Evolutionary conservation across 2,113 vertebrate genomes (phyloP).

Genomic region (Tringa solitaria): DNA sequence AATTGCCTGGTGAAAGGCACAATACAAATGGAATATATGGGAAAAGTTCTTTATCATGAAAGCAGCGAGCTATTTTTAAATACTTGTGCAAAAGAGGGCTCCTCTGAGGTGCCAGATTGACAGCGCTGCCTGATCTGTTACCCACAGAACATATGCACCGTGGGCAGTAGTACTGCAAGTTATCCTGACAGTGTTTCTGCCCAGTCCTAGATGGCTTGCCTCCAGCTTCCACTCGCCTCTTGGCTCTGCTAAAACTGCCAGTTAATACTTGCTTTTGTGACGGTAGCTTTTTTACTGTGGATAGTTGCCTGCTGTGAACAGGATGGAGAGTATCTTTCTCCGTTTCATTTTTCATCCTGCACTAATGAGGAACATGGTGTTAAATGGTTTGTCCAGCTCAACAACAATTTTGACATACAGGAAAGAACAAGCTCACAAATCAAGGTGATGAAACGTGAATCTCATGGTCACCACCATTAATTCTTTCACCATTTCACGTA

Average conservation of each 20-base stretch:
- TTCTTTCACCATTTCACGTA: background rate
- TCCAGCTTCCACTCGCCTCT: background rate
- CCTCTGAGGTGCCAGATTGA: background rate
- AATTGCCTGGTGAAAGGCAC: background rate
- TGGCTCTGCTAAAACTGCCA: background rate
- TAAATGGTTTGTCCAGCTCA: background rate
- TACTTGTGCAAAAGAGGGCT: background rate
- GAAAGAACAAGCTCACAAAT: background rate
- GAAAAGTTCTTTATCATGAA: background rate
- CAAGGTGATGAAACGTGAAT: background rate
- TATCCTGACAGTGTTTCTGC: rapidly evolving
- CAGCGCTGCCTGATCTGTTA: background rate
- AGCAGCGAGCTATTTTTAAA: background rate
- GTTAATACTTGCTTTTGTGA: background rate
- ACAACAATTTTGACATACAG: background rate
- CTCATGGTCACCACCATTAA: background rate
- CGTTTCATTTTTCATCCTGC: background rate
- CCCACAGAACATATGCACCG: background rate
- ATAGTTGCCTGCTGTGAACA: background rate
- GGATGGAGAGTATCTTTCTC: background rate
- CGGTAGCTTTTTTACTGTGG: background rate
- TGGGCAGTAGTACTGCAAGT: background rate
- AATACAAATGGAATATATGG: background rate
- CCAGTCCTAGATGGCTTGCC: background rate
- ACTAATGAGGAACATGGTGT: background rate